Percentiles rank a stretch among this genome's conserved stretches.
Evolutionary conservation across 1,140 invertebrate genomes (phyloP).

Genomic region (Potamilus streckersoni): DNA sequence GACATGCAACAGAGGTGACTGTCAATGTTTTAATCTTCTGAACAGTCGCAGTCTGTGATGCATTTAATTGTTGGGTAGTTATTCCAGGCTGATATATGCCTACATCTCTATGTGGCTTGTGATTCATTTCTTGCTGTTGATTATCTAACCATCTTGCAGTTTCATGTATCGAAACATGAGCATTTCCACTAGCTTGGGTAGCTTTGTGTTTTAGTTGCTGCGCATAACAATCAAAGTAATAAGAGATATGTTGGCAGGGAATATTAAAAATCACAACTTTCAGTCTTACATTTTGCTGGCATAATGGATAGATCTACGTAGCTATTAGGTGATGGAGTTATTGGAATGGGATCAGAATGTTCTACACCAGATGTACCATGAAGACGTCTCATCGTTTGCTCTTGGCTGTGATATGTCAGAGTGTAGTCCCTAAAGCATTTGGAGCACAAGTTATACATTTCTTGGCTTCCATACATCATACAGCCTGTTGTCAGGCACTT

Average conservation of each 20-base stretch:
- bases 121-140: not conserved
- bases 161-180: conserved; percentile 1
- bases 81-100: not conserved
- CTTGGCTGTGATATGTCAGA: conserved; percentile 21
- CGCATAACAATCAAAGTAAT: conserved; percentile 45
- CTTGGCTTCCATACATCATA: conserved; percentile 42
- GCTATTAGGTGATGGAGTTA: too few relatives aligned
- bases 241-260: conserved; percentile 51
- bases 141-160: not conserved
- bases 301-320: not conserved
- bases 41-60: not conserved
- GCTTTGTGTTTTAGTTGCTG: conserved; percentile 1
- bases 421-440: conserved; percentile 46
- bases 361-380: too few relatives aligned
- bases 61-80: not conserved
- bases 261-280: conserved; percentile 45
- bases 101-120: not conserved
- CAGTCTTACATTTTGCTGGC: conserved; percentile 33
- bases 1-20: not conserved
- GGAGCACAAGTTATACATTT: conserved; percentile 36
- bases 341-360: too few relatives aligned
- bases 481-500: conserved; percentile 37
- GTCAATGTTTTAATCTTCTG: too few relatives aligned
- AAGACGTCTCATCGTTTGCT: conserved; percentile 4
- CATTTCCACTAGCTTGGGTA: not conserved